A percentile compares a stretch with the other conserved stretches of the same genome.
Conservation (phyloP, 2,888 invertebrate species). For the Ochlodes sylvanus region DNA sequence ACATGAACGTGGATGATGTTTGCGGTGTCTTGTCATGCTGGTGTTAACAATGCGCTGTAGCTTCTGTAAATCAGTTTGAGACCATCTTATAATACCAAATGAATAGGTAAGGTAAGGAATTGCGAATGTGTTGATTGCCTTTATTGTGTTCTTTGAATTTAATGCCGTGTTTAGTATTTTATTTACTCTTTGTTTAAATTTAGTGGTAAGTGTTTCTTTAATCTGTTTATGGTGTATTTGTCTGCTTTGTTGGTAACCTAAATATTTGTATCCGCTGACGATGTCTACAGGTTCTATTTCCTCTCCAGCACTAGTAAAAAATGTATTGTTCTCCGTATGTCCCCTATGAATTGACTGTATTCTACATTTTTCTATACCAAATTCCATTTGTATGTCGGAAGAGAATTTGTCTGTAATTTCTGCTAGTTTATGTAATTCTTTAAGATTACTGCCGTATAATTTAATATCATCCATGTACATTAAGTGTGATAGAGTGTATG, state of each 20-base stretch:
- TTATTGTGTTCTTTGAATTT: conserved; percentile 26
- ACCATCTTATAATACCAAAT: conserved; percentile 26
- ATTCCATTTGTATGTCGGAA: conserved; percentile 39
- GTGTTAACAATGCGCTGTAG: conserved; percentile 20
- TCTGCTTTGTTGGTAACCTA: conserved; percentile 27
- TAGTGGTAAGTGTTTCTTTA: conserved; percentile 27
- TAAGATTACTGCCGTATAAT: conserved; percentile 26
- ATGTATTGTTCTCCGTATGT: conserved; percentile 6
- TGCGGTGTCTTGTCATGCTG: conserved; percentile 15
- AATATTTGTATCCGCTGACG: conserved; percentile 35
- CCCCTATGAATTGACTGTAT: conserved; percentile 33
- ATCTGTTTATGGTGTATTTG: conserved; percentile 17
- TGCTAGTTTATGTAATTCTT: conserved; percentile 14
- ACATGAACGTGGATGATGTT: conserved; percentile 32
- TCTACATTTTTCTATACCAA: conserved; percentile 41
- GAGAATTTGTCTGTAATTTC: conserved; percentile 26
- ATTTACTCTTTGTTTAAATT: conserved; percentile 27
- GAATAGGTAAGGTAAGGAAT: conserved; percentile 27
- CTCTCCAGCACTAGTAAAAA: conserved; percentile 24
- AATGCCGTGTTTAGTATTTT: conserved; percentile 19
- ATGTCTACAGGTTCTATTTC: conserved; percentile 21
- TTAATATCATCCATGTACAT: conserved; percentile 38
- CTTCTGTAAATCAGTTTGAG: conserved; percentile 12
- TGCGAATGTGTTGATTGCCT: conserved; percentile 36
- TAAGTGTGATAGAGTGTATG: conserved; percentile 20